Evolutionary conservation across 2,888 invertebrate genomes (phyloP).

Genomic region (Blera fallax): DNA sequence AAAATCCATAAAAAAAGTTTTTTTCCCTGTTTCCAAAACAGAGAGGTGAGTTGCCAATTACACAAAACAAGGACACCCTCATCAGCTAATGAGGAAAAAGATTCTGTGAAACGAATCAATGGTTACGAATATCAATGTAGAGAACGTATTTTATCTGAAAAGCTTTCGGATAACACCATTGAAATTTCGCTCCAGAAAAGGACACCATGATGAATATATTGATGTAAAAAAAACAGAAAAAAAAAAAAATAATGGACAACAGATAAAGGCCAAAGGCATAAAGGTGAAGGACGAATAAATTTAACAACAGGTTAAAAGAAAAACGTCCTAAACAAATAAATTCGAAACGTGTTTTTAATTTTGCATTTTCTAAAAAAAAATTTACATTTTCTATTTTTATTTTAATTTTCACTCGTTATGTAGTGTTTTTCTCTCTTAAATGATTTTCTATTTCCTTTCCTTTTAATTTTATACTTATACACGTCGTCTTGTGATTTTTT

Average conservation of each 20-base stretch:
- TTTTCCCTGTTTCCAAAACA: background rate
- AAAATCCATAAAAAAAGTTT: background rate
- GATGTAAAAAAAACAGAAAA: background rate
- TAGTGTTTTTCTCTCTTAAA: background rate
- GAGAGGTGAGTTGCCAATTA: background rate
- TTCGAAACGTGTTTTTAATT: background rate
- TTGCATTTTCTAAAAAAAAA: background rate
- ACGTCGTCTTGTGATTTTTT: background rate
- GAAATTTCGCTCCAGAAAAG: background rate
- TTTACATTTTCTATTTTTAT: background rate
- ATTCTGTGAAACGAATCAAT: background rate
- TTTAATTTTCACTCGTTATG: background rate
- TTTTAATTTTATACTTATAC: background rate
- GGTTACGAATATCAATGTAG: background rate
- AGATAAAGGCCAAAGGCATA: background rate
- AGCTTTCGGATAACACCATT: background rate
- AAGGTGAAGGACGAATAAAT: constrained; percentile 7
- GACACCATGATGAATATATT: background rate
- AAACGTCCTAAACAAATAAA: background rate
- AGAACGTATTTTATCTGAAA: background rate
- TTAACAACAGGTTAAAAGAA: background rate
- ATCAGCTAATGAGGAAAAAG: background rate
- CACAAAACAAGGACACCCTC: background rate
- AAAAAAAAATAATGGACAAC: too few species aligned
- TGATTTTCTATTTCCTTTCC: background rate